Conservation (phyloP, 1,140 invertebrate genomes). For the Drosophila prosaltans region DNA sequence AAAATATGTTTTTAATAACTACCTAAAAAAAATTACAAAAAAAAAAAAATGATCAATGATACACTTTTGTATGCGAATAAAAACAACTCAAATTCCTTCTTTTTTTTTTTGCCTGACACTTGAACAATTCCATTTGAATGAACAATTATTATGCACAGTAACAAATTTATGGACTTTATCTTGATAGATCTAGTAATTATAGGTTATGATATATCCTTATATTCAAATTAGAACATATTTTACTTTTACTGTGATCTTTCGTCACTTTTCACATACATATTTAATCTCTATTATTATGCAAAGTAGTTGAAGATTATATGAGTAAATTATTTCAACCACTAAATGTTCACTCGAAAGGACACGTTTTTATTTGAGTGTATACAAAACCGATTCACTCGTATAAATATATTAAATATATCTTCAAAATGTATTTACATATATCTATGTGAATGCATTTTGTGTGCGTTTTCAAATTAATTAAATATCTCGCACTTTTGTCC, state of each 20-base stretch:
- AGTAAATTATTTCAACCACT: too few species aligned
- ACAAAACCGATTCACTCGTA: too few species aligned
- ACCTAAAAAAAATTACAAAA: background rate
- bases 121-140: slow-evolving; percentile 14
- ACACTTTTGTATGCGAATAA: slow-evolving; percentile 4
- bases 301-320: too few species aligned
- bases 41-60: background rate
- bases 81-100: slow-evolving; percentile 6
- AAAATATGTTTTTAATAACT: slow-evolving; percentile 1
- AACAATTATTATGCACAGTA: background rate
- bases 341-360: too few species aligned
- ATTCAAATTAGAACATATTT: too few species aligned
- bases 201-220: too few species aligned
- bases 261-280: too few species aligned
- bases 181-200: too few species aligned
- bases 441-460: slow-evolving; percentile 7
- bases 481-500: slow-evolving; percentile 31
- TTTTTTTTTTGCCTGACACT: background rate
- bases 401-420: too few species aligned
- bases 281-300: too few species aligned
- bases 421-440: background rate
- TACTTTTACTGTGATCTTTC: too few species aligned
- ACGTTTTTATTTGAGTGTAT: too few species aligned
- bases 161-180: background rate
- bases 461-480: slow-evolving; percentile 52